phyloP scores from a whole-genome alignment of 2,888 invertebrate species.

The Clanis bilineata region DNA sequence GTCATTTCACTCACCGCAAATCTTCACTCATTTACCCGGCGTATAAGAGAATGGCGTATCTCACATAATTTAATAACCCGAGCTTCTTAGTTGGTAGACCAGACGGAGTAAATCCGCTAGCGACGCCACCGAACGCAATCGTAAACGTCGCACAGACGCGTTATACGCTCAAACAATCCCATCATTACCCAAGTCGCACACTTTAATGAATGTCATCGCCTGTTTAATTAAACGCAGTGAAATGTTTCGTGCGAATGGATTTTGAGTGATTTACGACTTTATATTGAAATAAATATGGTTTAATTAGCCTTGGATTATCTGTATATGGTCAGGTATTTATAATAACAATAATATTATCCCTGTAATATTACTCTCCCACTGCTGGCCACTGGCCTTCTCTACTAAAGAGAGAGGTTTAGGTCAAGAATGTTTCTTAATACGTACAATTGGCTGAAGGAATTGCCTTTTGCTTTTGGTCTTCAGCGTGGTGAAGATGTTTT shows the following conservation, averaged over 20 bases:
- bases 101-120: background rate
- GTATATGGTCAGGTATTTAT: background rate
- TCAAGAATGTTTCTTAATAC: background rate
- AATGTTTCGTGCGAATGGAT: slow-evolving; percentile 32
- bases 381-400: background rate
- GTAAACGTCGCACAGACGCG: slow-evolving; percentile 12
- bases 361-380: no score
- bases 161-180: slow-evolving; percentile 1
- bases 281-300: background rate
- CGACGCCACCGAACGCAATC: background rate
- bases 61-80: slow-evolving; percentile 6
- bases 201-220: slow-evolving; percentile 38
- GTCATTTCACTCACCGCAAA: background rate
- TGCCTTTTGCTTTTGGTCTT: background rate
- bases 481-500: no score
- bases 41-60: background rate
- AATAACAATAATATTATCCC: no score
- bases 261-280: slow-evolving; percentile 32
- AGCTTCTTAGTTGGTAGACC: background rate
- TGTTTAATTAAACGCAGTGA: slow-evolving; percentile 38
- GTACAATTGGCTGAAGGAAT: background rate
- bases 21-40: background rate
- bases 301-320: background rate
- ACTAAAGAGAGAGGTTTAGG: background rate
- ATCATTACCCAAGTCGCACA: slow-evolving; percentile 37